Percentiles rank a stretch among this genome's conserved stretches.
Evolutionary conservation across 2,113 vertebrate species (phyloP).

Genomic region (Trichechus manatus): DNA sequence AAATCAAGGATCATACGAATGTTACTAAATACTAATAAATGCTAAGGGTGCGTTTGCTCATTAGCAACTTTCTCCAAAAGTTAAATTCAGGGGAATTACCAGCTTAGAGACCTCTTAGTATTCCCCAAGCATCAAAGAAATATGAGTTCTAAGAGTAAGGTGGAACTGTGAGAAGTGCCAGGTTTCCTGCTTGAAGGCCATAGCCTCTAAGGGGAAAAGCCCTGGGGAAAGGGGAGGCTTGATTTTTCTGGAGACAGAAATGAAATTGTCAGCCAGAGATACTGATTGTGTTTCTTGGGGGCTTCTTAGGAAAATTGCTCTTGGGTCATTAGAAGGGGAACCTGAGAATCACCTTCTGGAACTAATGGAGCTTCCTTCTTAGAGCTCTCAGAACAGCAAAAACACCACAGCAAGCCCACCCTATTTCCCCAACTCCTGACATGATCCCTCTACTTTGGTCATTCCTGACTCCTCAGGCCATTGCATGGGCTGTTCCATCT

Average conservation of each 20-base stretch:
- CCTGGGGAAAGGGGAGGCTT: background rate
- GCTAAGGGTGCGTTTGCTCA: background rate
- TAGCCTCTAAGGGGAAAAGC: background rate
- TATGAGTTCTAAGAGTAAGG: background rate
- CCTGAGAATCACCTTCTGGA: background rate
- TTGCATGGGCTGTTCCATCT: background rate
- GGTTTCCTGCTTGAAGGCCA: background rate
- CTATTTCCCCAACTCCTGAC: background rate
- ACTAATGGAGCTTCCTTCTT: background rate
- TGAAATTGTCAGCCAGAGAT: background rate
- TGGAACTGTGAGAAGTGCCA: background rate
- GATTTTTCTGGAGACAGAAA: background rate
- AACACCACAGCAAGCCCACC: background rate
- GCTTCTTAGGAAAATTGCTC: constrained; percentile 53
- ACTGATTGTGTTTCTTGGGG: background rate
- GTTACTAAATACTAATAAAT: constrained; percentile 4
- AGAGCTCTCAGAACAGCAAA: background rate
- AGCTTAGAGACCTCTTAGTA: background rate
- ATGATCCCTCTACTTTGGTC: background rate
- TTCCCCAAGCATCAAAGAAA: background rate
- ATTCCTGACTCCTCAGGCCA: no score
- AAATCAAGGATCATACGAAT: background rate
- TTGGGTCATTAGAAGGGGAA: background rate
- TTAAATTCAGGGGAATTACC: background rate
- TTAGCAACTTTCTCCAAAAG: background rate